Evolutionary conservation across 2,888 invertebrate species (phyloP), one percentile per base, ranked within the genome.

Genomic region (Drosophila setosimentum): DNA sequence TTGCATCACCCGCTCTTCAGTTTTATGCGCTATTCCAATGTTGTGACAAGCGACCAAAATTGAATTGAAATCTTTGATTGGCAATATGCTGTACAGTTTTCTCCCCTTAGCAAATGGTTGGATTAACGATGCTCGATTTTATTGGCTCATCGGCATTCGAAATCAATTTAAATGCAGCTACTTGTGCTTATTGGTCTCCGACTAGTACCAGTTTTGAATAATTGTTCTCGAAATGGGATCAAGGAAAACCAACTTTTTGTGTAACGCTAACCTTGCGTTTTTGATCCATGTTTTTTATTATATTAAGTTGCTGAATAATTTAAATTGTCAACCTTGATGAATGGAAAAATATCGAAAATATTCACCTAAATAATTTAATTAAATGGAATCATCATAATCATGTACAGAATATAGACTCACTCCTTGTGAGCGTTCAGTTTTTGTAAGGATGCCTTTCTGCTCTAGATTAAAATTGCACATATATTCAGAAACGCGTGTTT

Each of bases 51-150:
- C 68, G 53, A 49, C 53, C 55, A 65, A 89, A 78, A 84, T 84
- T 89, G 85, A 84, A 89, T 87, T 68, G 87, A 81, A 89, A 66
- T 83, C 83, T 76, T 81, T 87, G 83, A 89, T 84, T 89, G 87
- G 78, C 82, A 83, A 80, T 70, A 70, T 72, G 59, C 55, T 63
- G 11, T 29, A 29, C 16, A 10, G 59, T 33, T 21, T 40, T 54
- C 16, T 51, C 59, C 54, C 35, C 74, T 69, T 59, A 68, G 53
- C 65, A 71, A 70, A 61, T 57, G 42, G 63, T 55, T 66, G 55
- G 70, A 58, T 60, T 74, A 80, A 48, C 54, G 32, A 48, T 51
- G 50, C 32, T 66, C 48, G 33, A 30, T 33, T 73, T 78, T 72
- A 75, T 62, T 61, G 27, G 29, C 63, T 8, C 59, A 18, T 24